These are phyloP conservation scores for Nephila pilipes DNA, from an alignment of 1,140 invertebrate species.

Conservation along the genomic window DNA sequence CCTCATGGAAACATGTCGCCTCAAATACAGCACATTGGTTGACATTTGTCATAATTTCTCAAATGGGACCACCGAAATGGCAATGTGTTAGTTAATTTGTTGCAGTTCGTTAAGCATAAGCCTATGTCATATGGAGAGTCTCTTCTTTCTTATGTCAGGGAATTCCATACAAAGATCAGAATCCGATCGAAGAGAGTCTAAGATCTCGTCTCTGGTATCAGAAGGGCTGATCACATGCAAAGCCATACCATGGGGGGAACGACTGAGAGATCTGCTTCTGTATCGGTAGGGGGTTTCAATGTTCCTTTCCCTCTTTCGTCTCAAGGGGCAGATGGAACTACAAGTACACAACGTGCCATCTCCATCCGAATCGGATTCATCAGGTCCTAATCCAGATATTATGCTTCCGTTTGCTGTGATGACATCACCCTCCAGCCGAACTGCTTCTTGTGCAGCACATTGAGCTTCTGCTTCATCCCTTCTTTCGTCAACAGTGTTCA, in stretches of 20 bases:
- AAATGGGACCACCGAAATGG: not conserved
- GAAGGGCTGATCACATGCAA: conserved; percentile 83
- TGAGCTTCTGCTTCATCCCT: conserved; percentile 95
- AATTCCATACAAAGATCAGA: conserved; percentile 78
- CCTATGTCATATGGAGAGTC: conserved; percentile 79
- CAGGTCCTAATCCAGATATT: conserved; percentile 82
- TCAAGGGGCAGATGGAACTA: conserved; percentile 78
- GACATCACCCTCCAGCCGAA: conserved; percentile 95
- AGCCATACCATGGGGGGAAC: conserved; percentile 87
- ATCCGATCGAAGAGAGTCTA: conserved; percentile 78
- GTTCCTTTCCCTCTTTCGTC: conserved; percentile 81
- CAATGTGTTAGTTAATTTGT: conserved; percentile 40
- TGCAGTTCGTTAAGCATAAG: conserved; percentile 69
- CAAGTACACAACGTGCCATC: conserved; percentile 72
- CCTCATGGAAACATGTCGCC: too few relatives aligned
- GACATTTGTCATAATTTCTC: not conserved
- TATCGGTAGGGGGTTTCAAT: conserved; percentile 85
- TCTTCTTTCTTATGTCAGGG: conserved; percentile 78
- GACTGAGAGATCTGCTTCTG: conserved; percentile 87
- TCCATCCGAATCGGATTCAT: conserved; percentile 72
- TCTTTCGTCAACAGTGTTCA: conserved; percentile 98
- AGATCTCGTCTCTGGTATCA: conserved; percentile 78
- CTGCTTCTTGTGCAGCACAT: conserved; percentile 86
- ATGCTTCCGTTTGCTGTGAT: conserved; percentile 87
- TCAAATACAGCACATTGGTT: not conserved